Percentiles rank a stretch among this genome's conserved stretches.
These are phyloP conservation scores for Xanthostigma xanthostigma DNA, from an alignment of 2,888 invertebrate genomes.

Conservation along the genomic window DNA sequence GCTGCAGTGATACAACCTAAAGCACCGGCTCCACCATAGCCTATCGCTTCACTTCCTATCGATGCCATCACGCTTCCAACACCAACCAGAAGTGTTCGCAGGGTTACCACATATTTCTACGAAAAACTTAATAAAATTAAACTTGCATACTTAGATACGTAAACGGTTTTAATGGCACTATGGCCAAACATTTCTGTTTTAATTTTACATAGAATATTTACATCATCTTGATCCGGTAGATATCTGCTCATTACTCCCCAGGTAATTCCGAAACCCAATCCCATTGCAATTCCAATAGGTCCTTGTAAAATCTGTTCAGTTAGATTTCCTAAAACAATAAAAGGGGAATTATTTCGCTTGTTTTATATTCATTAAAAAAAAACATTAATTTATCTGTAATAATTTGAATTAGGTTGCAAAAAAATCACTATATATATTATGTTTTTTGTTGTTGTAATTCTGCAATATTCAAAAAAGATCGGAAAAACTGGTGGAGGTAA, in stretches of 20 bases:
- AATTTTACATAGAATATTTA: constrained; percentile 16
- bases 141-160: not conserved
- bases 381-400: too few species aligned
- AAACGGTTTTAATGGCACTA: too few species aligned
- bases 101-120: constrained; percentile 28
- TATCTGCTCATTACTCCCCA: constrained; percentile 44
- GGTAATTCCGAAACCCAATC: constrained; percentile 40
- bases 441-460: too few species aligned
- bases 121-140: constrained; percentile 4
- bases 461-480: too few species aligned
- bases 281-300: constrained; percentile 43
- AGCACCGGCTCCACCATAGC: constrained; percentile 46
- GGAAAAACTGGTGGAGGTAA: too few species aligned
- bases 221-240: constrained; percentile 38
- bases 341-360: too few species aligned
- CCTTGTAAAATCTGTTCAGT: constrained; percentile 36
- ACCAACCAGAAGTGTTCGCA: constrained; percentile 38
- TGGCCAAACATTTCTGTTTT: not conserved
- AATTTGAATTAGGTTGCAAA: too few species aligned
- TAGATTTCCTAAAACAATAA: constrained; percentile 26
- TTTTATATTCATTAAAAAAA: too few species aligned
- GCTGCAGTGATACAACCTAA: constrained; percentile 38
- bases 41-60: constrained; percentile 42
- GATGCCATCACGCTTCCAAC: constrained; percentile 47
- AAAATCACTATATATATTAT: too few species aligned